Evolutionary conservation across 2,797 vertebrate species (phyloP), one percentile per base, ranked within the genome.

Genomic region (Peromyscus aztecus): DNA sequence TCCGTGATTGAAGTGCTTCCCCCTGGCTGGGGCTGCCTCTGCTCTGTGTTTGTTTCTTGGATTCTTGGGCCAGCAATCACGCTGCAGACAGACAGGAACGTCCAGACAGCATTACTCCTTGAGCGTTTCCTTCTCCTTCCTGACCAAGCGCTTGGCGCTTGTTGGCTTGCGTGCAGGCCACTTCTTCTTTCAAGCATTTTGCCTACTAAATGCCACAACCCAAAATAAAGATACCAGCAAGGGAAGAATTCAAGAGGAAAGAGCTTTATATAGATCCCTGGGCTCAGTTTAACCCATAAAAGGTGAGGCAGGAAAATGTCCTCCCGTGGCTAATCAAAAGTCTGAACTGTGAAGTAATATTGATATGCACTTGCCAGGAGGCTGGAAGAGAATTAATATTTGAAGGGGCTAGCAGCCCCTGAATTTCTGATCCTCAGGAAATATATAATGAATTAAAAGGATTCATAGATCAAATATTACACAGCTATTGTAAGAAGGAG

Each of bases 401-500:
- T 93, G 81, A 91, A 96, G 95, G 93, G 81, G 89, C 81, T 98
- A 89, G 57, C 1, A 2, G 65, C 90, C 65, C 97, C 95, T 94
- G 98, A 98, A 93, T 95, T 96, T 97, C 91, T 94, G 93, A 91
- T 84, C 43, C 85, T 69, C 61, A 95, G 81, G 97, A 95, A 98
- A 96, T 95, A 89, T 91, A 81, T 49, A 3, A 57, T 57, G 85
- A 98, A 98, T 97, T 91, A 96, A 97, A 97, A 94, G 82, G 81
- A 57, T 96, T 97, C 97, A 93, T 55, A 95, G 76, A 92, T 96
- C 90, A 97, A 96, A 91, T 73, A 95, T 93, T 89, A 93, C 95
- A 59, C 29, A 59, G 92, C 91, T 94, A 65, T 37, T 81, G 69
- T 96, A 96, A 94, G 69, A 85, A 97, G 76, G 77, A 96, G 97